A percentile compares a stretch with the other conserved stretches of the same genome.
Evolutionary conservation across 2,113 vertebrate species (phyloP).

Genomic region (Planiliza haematocheilus): DNA sequence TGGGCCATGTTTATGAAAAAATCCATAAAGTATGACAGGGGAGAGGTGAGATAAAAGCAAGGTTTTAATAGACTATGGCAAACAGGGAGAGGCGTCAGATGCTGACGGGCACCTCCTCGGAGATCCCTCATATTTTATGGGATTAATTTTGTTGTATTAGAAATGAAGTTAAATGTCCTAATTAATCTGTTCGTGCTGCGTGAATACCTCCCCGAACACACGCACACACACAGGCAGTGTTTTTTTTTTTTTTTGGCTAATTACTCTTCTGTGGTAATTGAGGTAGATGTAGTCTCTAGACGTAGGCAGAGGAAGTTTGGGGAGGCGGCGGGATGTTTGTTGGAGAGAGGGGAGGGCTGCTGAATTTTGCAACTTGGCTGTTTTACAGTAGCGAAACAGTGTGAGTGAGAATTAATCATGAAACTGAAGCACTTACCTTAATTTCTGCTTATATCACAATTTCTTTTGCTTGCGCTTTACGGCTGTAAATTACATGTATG

Average conservation of each 20-base stretch:
- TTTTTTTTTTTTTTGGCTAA: constrained; percentile 90
- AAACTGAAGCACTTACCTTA: constrained; percentile 59
- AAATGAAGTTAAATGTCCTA: constrained; percentile 95
- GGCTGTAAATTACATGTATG: not conserved
- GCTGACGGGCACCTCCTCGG: constrained; percentile 93
- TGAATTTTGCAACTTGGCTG: constrained; percentile 56
- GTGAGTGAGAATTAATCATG: constrained; percentile 55
- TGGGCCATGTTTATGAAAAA: constrained; percentile 99
- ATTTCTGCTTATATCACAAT: constrained; percentile 60
- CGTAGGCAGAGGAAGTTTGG: constrained; percentile 62
- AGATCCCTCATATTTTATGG: constrained; percentile 94
- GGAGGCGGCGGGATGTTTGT: constrained; percentile 34
- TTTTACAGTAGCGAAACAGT: constrained; percentile 55
- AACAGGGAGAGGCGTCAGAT: constrained; percentile 88
- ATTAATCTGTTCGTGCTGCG: constrained; percentile 93
- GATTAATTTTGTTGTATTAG: constrained; percentile 95
- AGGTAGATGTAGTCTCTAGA: constrained; percentile 72
- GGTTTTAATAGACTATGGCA: constrained; percentile 97
- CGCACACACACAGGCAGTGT: constrained; percentile 83
- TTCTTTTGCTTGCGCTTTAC: constrained; percentile 28
- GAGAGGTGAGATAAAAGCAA: constrained; percentile 96
- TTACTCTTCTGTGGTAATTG: constrained; percentile 85
- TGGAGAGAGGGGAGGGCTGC: constrained; percentile 1
- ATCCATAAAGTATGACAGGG: constrained; percentile 98
- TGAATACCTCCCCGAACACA: constrained; percentile 73